A percentile compares a stretch with the other conserved stretches of the same genome.
Conservation (phyloP, 2,888 invertebrate species). For the Drosophila buzzatii region DNA sequence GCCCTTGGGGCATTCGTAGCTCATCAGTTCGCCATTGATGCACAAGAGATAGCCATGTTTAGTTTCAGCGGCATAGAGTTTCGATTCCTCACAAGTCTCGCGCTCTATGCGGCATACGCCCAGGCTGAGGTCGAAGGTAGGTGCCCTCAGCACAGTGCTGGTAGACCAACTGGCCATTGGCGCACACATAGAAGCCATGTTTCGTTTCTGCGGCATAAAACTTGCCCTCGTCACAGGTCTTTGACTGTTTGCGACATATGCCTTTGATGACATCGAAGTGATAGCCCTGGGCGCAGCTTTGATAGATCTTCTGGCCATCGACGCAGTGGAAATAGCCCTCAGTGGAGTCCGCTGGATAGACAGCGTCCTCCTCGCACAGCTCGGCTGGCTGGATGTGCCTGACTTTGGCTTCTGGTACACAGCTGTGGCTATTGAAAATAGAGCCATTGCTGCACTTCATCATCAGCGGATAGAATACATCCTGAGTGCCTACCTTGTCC, state of each 20-base stretch:
- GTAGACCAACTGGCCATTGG: background rate
- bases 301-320: conserved; percentile 1
- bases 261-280: background rate
- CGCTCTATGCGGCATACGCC: background rate
- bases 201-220: conserved; percentile 17
- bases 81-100: conserved; percentile 13
- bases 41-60: conserved; percentile 28
- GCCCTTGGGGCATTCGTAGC: conserved; percentile 13
- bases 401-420: conserved; percentile 28
- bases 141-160: conserved; percentile 18
- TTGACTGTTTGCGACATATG: background rate
- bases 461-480: conserved; percentile 71
- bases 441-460: conserved; percentile 71
- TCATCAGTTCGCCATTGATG: conserved; percentile 23
- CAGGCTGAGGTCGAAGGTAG: conserved; percentile 1
- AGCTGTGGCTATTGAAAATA: conserved; percentile 61
- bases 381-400: background rate
- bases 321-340: conserved; percentile 31
- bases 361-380: conserved; percentile 15
- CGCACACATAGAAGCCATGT: conserved; percentile 15
- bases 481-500: conserved; percentile 23
- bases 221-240: conserved; percentile 11
- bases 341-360: conserved; percentile 17
- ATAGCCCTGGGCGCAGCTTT: conserved; percentile 2
- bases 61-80: conserved; percentile 8